These are phyloP conservation scores for Lytechinus pictus DNA, from an alignment of 35 echinoderm and acorn worm species.

Conservation along the genomic window DNA sequence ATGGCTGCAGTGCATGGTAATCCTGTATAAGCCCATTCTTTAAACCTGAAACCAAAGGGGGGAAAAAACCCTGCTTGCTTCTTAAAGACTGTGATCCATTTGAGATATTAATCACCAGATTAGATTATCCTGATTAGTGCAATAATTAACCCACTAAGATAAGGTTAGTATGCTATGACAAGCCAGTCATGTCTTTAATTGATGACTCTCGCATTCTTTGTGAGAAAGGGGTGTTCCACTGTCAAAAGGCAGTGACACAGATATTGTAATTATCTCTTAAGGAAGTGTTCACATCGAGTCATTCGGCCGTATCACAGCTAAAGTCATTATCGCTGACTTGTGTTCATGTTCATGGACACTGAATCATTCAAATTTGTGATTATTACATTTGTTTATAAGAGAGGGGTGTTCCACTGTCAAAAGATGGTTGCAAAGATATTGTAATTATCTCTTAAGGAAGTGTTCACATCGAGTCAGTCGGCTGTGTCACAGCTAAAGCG, in stretches of 20 bases:
- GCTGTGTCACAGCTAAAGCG: too few species aligned
- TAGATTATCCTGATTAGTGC: neutral
- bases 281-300: neutral
- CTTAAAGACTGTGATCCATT: conserved; percentile 1
- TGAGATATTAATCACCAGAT: neutral
- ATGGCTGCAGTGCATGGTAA: neutral
- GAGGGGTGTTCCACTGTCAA: neutral
- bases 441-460: neutral
- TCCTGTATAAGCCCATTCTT: neutral
- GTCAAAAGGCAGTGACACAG: neutral
- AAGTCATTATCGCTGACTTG: too few species aligned
- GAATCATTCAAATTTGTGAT: neutral
- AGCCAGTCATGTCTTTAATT: neutral
- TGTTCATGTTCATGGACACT: too few species aligned
- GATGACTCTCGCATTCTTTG: neutral
- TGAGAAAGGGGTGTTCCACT: neutral
- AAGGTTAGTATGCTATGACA: neutral
- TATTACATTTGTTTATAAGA: neutral
- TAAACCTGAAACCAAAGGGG: neutral
- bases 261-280: neutral
- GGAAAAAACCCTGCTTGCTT: neutral
- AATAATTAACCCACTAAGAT: neutral
- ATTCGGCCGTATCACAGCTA: too few species aligned
- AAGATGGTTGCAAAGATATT: neutral
- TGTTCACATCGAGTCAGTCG: neutral